Conservation (phyloP, 2,888 invertebrate species). For the Thymelicus lineola region DNA sequence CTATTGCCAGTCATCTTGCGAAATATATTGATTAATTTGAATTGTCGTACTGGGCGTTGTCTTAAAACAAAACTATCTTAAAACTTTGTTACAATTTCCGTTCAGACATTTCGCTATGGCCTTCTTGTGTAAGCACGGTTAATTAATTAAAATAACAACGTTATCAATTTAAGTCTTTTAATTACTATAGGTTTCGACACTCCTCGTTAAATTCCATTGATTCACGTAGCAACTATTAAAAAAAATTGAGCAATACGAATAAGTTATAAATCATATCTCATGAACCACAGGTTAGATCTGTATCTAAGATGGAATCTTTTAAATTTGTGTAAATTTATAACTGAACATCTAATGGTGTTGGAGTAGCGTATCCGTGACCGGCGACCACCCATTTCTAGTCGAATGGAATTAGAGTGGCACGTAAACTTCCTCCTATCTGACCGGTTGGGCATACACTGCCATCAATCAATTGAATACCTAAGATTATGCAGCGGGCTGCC, state of each 20-base stretch:
- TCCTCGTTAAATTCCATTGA: background rate
- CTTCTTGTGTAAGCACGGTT: constrained; percentile 26
- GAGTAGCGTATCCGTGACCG: constrained; percentile 33
- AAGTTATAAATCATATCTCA: background rate
- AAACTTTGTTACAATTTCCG: constrained; percentile 9
- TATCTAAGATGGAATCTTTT: background rate
- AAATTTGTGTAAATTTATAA: background rate
- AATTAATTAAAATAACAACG: constrained; percentile 32
- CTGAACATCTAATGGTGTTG: constrained; percentile 1
- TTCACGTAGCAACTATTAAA: background rate
- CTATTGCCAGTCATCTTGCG: constrained; percentile 28
- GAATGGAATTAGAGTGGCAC: constrained; percentile 38
- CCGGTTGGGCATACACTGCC: constrained; percentile 43
- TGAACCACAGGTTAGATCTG: background rate
- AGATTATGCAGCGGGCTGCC: constrained; percentile 50
- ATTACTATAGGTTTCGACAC: constrained; percentile 4
- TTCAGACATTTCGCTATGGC: constrained; percentile 13
- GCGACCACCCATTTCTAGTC: constrained; percentile 17
- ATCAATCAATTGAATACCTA: constrained; percentile 56
- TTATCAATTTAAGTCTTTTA: constrained; percentile 27
- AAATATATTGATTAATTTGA: constrained; percentile 24
- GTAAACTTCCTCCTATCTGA: constrained; percentile 39
- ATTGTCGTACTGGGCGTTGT: constrained; percentile 4
- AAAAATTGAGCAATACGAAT: background rate
- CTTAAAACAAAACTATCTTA: constrained; percentile 16